Conservation (phyloP, 2,888 invertebrate species). For the Protodeltote pygarga region DNA sequence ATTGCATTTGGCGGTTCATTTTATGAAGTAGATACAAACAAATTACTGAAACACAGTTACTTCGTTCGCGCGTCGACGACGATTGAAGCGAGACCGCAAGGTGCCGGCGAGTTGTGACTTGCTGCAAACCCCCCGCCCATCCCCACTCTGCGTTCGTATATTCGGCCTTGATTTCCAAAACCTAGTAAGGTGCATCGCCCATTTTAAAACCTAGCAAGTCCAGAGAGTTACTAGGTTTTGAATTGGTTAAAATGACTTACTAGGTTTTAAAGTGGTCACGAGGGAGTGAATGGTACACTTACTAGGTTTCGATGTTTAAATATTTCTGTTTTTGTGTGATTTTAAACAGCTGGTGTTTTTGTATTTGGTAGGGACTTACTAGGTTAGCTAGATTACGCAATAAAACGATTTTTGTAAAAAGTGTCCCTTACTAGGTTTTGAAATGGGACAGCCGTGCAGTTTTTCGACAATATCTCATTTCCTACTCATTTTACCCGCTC, state of each 20-base stretch:
- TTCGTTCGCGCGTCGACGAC: background rate
- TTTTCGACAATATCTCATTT: no score
- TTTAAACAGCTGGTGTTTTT: background rate
- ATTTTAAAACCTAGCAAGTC: constrained; percentile 7
- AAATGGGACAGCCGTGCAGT: background rate
- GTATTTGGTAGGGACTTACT: constrained; percentile 1
- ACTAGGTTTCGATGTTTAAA: constrained; percentile 4
- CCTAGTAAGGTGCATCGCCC: constrained; percentile 1
- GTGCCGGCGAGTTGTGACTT: no score
- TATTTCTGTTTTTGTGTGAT: background rate
- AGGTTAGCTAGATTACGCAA: constrained; percentile 1
- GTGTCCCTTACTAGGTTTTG: background rate
- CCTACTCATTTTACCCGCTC: no score
- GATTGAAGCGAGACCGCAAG: background rate
- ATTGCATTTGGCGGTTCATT: constrained; percentile 16
- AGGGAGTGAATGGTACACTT: background rate
- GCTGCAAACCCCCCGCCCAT: no score
- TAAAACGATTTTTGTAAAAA: no score
- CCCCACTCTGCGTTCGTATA: background rate
- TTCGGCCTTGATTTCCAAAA: background rate
- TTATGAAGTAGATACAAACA: constrained; percentile 3
- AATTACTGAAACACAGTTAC: background rate
- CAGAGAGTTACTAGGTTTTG: constrained; percentile 4
- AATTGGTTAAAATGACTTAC: constrained; percentile 2
- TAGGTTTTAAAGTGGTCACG: no score